phyloP scores from a whole-genome alignment of 2,888 invertebrate species.

The Pseudococcus viburni region DNA sequence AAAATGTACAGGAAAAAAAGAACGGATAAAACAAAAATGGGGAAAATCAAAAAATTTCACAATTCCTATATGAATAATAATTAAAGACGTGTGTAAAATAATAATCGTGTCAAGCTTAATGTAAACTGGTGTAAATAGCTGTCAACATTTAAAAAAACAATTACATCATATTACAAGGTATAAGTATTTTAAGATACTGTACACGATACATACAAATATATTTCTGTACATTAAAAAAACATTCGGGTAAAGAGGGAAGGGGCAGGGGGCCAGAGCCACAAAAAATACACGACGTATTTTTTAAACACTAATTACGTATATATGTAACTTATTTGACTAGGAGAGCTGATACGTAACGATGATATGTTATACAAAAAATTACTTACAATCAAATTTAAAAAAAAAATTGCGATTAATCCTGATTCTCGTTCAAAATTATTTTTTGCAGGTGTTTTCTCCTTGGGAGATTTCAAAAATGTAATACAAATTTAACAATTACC shows the following conservation, averaged over 20 bases:
- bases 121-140: constrained; percentile 59
- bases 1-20: constrained; percentile 40
- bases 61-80: constrained; percentile 34
- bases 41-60: constrained; percentile 15
- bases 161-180: constrained; percentile 28
- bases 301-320: constrained; percentile 43
- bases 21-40: constrained; percentile 9
- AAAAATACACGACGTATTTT: constrained; percentile 37
- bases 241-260: neutral
- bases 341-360: constrained; percentile 49
- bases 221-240: constrained; percentile 43
- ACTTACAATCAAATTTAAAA: constrained; percentile 19
- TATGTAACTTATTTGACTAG: constrained; percentile 55
- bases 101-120: constrained; percentile 59
- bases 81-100: constrained; percentile 31
- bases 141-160: constrained; percentile 58
- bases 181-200: neutral
- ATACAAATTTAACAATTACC: too few relatives aligned
- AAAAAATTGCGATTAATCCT: constrained; percentile 17
- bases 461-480: too few relatives aligned
- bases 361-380: constrained; percentile 52
- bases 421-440: neutral
- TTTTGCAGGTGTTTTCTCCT: too few relatives aligned
- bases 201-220: constrained; percentile 17
- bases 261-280: neutral